A percentile compares a stretch with the other conserved stretches of the same genome.
Conservation (phyloP, 1,140 invertebrate species). For the Formica exsecta region DNA sequence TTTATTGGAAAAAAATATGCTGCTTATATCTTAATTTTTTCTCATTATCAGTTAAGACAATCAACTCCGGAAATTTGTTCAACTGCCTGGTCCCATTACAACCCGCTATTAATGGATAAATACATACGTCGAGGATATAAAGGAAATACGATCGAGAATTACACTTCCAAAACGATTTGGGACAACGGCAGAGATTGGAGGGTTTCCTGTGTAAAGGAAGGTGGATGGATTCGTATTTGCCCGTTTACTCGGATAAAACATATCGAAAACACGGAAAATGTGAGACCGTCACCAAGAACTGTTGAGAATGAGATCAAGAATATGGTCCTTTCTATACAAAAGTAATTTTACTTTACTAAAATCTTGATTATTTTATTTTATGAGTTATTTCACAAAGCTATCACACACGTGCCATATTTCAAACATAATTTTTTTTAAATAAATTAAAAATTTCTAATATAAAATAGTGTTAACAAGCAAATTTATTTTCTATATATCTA, state of each 20-base stretch:
- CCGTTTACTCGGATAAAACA: conserved; percentile 81
- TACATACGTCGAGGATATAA: conserved; percentile 77
- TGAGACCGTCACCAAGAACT: conserved; percentile 61
- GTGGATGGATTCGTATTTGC: conserved; percentile 89
- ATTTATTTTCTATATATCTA: not conserved
- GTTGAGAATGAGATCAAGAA: conserved; percentile 81
- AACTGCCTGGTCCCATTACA: conserved; percentile 76
- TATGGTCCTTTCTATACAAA: conserved; percentile 82
- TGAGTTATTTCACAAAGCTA: not conserved
- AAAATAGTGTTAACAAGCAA: not conserved
- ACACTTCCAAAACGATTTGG: conserved; percentile 82
- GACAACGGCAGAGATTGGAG: conserved; percentile 89
- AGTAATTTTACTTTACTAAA: conserved; percentile 70
- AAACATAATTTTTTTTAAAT: not conserved
- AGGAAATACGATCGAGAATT: conserved; percentile 68
- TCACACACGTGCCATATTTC: conserved; percentile 30
- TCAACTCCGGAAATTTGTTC: conserved; percentile 71
- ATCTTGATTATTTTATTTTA: not conserved
- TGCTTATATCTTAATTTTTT: conserved; percentile 2
- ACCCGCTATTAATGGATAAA: conserved; percentile 76
- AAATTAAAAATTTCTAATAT: not conserved
- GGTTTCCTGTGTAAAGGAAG: conserved; percentile 86
- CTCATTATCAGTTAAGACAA: conserved; percentile 71
- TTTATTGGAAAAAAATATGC: not conserved
- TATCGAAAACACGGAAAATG: conserved; percentile 64